Base-by-base conservation (phyloP, 2,113 vertebrate species). In the Bombycilla garrulus region DNA sequence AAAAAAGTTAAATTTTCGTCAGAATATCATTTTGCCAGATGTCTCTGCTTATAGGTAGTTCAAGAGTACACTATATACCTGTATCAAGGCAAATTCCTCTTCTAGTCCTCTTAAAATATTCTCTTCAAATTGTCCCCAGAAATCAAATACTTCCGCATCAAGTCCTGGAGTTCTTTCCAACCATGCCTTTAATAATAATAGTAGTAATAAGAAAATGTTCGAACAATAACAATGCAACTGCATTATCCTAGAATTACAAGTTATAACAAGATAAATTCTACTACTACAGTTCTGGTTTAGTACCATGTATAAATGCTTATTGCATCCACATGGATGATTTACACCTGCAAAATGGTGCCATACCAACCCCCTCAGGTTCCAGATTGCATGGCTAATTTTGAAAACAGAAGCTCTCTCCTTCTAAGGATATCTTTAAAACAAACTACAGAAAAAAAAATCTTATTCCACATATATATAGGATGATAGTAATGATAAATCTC, bases 161-260 rank as follows among this genome's bases (percentile, higher is more conserved):
- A 99, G 97, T 66, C 99, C 99, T 0, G 99, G 99, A 82, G 99
- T 99, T 97, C 99, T 98, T 98, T 99, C 99, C 88, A 99, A 98
- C 99, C 99, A 99, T 95, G 98, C 97, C 99, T 99, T 89, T 95
- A 50, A 19, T 24, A 12, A 11, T 25, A 18, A 11, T 22, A 7
- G 31, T 40, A n/a, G 38, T 28, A 18, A 3, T 94, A 96, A 91
- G 24, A 92, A 90, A 64, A 74, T 54, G 20, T 65, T 86, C 48
- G 71, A 73, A 74, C 9, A 25, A 53, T 53, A 90, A 21, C 20
- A 88, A 21, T 28, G 29, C 22, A 90, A 67, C 18, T 2, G 6
- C 20, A 38, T 78, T 86, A 73, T 38, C 38, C 26, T 44, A 51
- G 31, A 90, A 73, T 50, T 47, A 15, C 31, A 81, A 64, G 36